Evolutionary conservation across 2,888 invertebrate genomes (phyloP), one percentile per base, ranked within the genome.

Genomic region (Agonopterix arenella): DNA sequence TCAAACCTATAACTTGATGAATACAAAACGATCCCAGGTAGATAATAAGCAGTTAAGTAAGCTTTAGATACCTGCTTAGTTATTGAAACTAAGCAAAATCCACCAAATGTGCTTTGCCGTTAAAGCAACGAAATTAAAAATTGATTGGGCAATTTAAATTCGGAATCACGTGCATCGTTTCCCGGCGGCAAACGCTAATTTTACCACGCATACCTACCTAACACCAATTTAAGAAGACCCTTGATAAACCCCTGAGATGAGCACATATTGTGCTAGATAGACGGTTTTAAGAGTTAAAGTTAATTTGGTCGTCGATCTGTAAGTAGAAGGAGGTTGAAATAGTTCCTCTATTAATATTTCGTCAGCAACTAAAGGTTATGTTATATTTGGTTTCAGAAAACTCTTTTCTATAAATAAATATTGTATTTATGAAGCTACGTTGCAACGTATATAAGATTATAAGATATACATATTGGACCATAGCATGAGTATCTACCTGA

Each of bases 61-160:
- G n/a, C 9, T 5, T 40, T 40, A 40, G 40, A 11, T 13, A 13
- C 43, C 43, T 44, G 9, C 16, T 46, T 46, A 16, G 13, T 13
- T 47, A 42, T 41, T 41, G 41, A 47, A 47, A 47, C 10, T 37
- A 28, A 18, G 16, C 47, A 36, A 49, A 47, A 40, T 43, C 13
- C 8, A 37, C 48, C 46, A 43, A 46, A 46, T 38, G 44, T 44
- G 50, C 53, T 50, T 5, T 40, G n/a, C 13, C 48, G 18, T 44
- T 60, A 64, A 62, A 65, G 71, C 71, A 68, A 66, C 70, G 61
- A 80, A 80, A 81, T 83, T 79, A 81, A 82, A 83, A 83, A 79
- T 76, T 81, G 80, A 84, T 83, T 72, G 70, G 80, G 64, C 68
- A 76, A 79, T 83, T 84, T 83, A 80, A 82, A 84, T 84, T 82